phyloP scores from a whole-genome alignment of 2,797 vertebrate genomes.

The Psittacula derbiana region DNA sequence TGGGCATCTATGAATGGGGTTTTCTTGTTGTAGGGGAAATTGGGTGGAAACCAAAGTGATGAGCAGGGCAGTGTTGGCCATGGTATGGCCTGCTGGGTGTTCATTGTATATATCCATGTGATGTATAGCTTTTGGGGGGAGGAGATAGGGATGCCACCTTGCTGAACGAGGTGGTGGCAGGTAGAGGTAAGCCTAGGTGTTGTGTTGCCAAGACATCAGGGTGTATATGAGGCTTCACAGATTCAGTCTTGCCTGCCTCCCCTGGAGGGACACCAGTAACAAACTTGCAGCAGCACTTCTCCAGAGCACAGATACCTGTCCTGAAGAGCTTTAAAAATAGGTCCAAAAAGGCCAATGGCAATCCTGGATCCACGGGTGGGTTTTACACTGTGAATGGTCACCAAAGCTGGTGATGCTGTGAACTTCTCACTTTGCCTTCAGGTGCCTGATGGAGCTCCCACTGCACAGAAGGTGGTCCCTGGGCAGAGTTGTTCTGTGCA shows the following conservation, averaged over 20 bases:
- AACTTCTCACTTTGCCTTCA: background rate
- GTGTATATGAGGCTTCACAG: background rate
- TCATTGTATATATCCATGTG: rapidly evolving
- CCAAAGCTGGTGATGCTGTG: background rate
- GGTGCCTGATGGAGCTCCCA: rapidly evolving
- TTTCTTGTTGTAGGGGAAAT: background rate
- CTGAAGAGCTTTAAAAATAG: background rate
- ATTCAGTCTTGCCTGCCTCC: background rate
- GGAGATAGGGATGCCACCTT: background rate
- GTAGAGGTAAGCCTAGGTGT: background rate
- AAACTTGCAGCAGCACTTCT: background rate
- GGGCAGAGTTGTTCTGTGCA: background rate
- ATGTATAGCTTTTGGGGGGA: background rate
- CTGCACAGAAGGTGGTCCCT: background rate
- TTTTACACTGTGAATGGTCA: background rate
- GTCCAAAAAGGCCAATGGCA: background rate
- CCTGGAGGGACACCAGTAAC: rapidly evolving
- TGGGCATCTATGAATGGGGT: background rate
- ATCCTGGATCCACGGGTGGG: background rate
- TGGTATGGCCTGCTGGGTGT: background rate
- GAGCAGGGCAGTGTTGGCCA: background rate
- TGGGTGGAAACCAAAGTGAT: background rate
- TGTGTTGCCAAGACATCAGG: background rate
- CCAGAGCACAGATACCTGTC: rapidly evolving
- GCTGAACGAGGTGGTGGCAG: background rate